Evolutionary conservation across 2,113 vertebrate species (phyloP), one percentile per base, ranked within the genome.

Genomic region (Rhodinocichla rosea): DNA sequence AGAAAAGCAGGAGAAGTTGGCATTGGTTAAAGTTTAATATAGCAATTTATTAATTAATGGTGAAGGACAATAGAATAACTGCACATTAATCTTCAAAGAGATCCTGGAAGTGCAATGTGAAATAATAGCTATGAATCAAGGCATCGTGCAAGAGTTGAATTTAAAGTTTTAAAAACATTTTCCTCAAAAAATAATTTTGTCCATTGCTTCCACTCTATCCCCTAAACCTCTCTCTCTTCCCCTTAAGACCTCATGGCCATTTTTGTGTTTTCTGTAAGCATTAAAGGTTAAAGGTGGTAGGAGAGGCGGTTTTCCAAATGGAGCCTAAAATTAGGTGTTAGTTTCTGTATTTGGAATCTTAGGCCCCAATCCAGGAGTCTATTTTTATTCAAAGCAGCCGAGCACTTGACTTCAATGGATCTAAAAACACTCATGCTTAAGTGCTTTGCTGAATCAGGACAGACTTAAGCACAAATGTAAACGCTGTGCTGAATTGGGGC

Each of bases 381-480:
- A 96, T 97, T 95, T 96, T 96, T 97, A 95, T 90, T 92, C 90
- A 92, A 95, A 96, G 85, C 92, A 96, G 76, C 71, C 65, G 3
- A 88, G 85, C 92, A 94, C 96, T 96, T 96, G 93, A 94, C 90
- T 96, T 96, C 93, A 95, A 94, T 95, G 83, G 79, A 87, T 96
- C 88, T 94, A 94, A 97, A 96, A 90, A 9, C 94, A 90, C 93
- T 94, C 32, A 1, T 4, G 32, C 85, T 96, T 96, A 97, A 95
- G 96, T 96, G 93, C 68, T 94, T 92, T 94, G 95, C 95, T 95
- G 95, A 97, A 95, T 96, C 93, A 96, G 95, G 90, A 91, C 2
- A 37, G 95, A 96, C 94, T 97, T 96, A 97, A 97, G 95, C 92
- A 95, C 79, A 94, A 95, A 93, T 90, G 93, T 93, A 96, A 96